Conservation (phyloP, 2,113 vertebrate species). For the Megaleporinus macrocephalus region DNA sequence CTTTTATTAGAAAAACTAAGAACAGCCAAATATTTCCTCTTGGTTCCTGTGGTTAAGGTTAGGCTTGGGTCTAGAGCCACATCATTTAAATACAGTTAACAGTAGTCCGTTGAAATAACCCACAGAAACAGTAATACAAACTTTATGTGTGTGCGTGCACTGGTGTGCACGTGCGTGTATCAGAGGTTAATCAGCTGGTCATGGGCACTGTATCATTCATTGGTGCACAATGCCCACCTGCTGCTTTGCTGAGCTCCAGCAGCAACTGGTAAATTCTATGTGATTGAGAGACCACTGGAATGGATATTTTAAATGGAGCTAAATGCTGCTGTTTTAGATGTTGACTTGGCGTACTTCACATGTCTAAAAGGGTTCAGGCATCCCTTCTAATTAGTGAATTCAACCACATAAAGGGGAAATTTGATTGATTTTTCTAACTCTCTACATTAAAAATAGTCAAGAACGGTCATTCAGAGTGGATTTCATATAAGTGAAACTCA, state of each 20-base stretch:
- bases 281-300: slow-evolving; percentile 1
- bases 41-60: background rate
- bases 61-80: background rate
- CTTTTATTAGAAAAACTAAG: background rate
- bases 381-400: background rate
- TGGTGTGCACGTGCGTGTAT: slow-evolving; percentile 8
- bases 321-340: too few species aligned
- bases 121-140: background rate
- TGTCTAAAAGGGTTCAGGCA: background rate
- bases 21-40: background rate
- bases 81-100: background rate
- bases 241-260: slow-evolving; percentile 31
- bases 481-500: too few species aligned
- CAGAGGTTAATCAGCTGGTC: slow-evolving; percentile 38
- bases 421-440: too few species aligned
- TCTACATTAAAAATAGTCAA: too few species aligned
- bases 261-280: slow-evolving; percentile 18
- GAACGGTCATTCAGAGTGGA: too few species aligned
- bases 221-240: slow-evolving; percentile 33
- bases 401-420: too few species aligned
- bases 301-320: slow-evolving; percentile 1
- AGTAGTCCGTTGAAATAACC: too few species aligned
- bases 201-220: slow-evolving; percentile 40
- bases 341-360: background rate
- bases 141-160: slow-evolving; percentile 10